Evolutionary conservation across 2,888 invertebrate species (phyloP), one percentile per base, ranked within the genome.

Genomic region (Melanotus villosus): DNA sequence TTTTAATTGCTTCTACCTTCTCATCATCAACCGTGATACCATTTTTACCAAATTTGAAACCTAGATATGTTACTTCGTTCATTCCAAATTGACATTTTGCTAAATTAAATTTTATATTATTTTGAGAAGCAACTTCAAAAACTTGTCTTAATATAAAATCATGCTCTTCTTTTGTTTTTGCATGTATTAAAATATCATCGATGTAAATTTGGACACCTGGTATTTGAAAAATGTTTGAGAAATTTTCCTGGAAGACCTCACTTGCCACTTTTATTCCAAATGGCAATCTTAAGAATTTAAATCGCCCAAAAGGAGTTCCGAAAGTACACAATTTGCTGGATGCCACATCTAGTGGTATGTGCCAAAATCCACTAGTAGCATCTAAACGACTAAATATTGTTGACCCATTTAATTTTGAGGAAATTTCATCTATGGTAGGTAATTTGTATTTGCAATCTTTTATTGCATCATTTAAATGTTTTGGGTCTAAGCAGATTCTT

Each of bases 191-290:
- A 4, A 73, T 64, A 23, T 70, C 70, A 36, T 72, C 70, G 0
- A 72, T 69, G 65, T 77, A 77, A 9, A 75, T 70, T 47, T 72
- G 72, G 7, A 78, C 75, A 12, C 77, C 78, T 58, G 69, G 56
- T 7, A 75, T 50, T 10, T 66, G 23, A 50, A 78, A 71, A 4
- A 74, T 57, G 5, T 56, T 45, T 43, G 18, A 1, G 36, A 73
- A 64, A 7, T 21, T 30, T 38, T 65, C 62, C 26, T 75, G 71
- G 63, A 76, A 72, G 14, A 72, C 60, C 18, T 75, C 74, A 21
- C 70, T 69, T 0, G 72, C 71, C 5, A 30, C 41, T 21, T 34
- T 66, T 18, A 77, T 62, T 6, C 76, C 76, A 70, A 75, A 77
- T 6, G 75, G 76, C 19, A 79, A 52, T 30, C 75, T 57, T 21